Percentiles rank a stretch among this genome's conserved stretches.
Evolutionary conservation across 1,140 invertebrate genomes (phyloP).

Genomic region (Drosophila kurseongensis): DNA sequence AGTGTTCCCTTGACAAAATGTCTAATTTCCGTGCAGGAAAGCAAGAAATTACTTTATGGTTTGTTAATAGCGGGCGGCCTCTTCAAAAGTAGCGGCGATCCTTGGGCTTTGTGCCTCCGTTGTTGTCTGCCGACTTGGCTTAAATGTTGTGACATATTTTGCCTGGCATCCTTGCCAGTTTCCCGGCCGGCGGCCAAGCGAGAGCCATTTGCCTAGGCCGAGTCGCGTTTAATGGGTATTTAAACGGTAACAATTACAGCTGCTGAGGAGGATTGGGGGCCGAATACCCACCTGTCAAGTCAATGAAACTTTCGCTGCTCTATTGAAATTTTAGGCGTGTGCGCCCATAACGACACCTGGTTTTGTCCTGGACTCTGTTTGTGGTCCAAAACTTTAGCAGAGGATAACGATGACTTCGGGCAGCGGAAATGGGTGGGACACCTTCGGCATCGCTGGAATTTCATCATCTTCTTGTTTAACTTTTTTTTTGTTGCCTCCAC

Average conservation of each 20-base stretch:
- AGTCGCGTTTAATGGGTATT: slow-evolving; percentile 75
- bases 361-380: slow-evolving; percentile 15
- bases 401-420: slow-evolving; percentile 39
- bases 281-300: slow-evolving; percentile 60
- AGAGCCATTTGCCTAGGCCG: slow-evolving; percentile 49
- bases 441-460: slow-evolving; percentile 61
- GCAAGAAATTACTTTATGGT: slow-evolving; percentile 83
- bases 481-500: slow-evolving; percentile 20
- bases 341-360: slow-evolving; percentile 58
- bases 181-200: slow-evolving; percentile 18
- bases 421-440: slow-evolving; percentile 18
- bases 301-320: slow-evolving; percentile 71
- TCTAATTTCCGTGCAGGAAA: slow-evolving; percentile 84
- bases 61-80: slow-evolving; percentile 79
- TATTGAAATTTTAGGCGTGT: slow-evolving; percentile 70
- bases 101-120: slow-evolving; percentile 41
- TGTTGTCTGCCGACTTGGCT: slow-evolving; percentile 56
- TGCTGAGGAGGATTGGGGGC: slow-evolving; percentile 31
- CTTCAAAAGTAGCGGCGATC: slow-evolving; percentile 46
- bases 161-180: slow-evolving; percentile 22
- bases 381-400: slow-evolving; percentile 54
- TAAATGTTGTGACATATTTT: slow-evolving; percentile 80
- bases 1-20: slow-evolving; percentile 82
- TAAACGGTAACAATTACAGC: slow-evolving; percentile 81
- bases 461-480: slow-evolving; percentile 54